Conservation (phyloP, 2,888 invertebrate species). For the Apotomis capreana region DNA sequence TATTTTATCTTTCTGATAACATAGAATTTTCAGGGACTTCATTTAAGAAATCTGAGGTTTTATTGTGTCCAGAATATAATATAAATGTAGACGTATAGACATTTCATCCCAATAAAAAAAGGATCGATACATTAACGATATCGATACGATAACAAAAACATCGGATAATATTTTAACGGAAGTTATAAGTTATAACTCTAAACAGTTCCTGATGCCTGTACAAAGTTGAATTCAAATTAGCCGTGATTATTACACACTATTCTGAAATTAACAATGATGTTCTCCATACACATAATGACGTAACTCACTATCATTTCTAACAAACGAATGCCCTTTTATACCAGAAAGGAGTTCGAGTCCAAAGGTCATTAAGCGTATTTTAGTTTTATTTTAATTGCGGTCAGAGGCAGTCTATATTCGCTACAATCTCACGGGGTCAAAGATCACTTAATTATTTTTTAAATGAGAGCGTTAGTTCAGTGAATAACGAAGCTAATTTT, state of each 20-base stretch:
- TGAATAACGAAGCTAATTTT: slow-evolving; percentile 2
- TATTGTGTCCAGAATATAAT: no score
- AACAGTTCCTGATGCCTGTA: not conserved
- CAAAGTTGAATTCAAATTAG: not conserved
- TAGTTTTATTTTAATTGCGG: slow-evolving; percentile 30
- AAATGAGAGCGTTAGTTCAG: slow-evolving; percentile 11
- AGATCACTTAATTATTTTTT: slow-evolving; percentile 33
- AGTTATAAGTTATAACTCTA: not conserved
- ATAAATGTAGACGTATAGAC: no score
- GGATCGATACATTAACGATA: no score
- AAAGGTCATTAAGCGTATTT: slow-evolving; percentile 24
- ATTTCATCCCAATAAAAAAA: no score
- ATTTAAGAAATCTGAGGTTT: no score
- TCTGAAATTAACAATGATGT: slow-evolving; percentile 4
- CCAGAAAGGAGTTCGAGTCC: not conserved
- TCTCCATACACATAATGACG: not conserved
- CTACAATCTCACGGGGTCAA: slow-evolving; percentile 28
- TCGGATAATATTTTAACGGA: not conserved
- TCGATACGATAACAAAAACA: no score
- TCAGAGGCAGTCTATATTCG: slow-evolving; percentile 29
- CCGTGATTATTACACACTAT: not conserved
- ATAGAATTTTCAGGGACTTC: no score
- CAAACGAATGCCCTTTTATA: not conserved
- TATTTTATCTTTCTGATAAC: no score
- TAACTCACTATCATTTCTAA: not conserved